Conservation (phyloP, 2,113 vertebrate species). For the Anolis carolinensis region DNA sequence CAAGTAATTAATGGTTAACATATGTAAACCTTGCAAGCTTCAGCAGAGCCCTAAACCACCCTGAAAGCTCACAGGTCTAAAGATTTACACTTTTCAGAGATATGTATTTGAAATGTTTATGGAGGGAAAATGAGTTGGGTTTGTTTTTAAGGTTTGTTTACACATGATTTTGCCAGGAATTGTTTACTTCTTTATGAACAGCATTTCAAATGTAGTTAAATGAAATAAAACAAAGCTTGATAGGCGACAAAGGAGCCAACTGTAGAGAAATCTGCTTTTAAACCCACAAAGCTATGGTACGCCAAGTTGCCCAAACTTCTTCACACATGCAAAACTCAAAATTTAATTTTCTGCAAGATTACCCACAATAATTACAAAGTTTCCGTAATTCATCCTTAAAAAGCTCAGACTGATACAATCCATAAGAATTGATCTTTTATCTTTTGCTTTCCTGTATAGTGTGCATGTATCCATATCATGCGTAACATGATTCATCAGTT, state of each 20-base stretch:
- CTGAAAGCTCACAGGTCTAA: constrained; percentile 13
- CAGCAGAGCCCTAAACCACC: not conserved
- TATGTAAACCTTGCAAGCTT: not conserved
- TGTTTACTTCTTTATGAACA: constrained; percentile 24
- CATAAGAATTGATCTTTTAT: constrained; percentile 86
- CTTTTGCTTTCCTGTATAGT: constrained; percentile 61
- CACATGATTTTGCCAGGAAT: not conserved
- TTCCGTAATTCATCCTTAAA: constrained; percentile 88
- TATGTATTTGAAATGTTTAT: not conserved
- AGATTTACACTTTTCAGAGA: not conserved
- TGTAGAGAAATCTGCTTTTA: constrained; percentile 11
- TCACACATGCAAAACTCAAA: constrained; percentile 62
- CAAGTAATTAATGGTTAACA: not conserved
- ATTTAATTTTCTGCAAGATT: constrained; percentile 81
- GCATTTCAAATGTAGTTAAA: not conserved
- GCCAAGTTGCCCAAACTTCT: constrained; percentile 78
- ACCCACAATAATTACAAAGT: constrained; percentile 91
- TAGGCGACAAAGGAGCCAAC: constrained; percentile 36
- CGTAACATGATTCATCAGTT: constrained; percentile 56
- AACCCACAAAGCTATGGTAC: constrained; percentile 70
- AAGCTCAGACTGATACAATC: constrained; percentile 87
- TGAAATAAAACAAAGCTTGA: constrained; percentile 4
- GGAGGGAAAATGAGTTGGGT: not conserved
- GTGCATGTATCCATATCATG: not conserved
- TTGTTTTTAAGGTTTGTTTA: not conserved